Base-by-base conservation (phyloP, 1,140 invertebrate genomes). In the Diorhabda carinulata region DNA sequence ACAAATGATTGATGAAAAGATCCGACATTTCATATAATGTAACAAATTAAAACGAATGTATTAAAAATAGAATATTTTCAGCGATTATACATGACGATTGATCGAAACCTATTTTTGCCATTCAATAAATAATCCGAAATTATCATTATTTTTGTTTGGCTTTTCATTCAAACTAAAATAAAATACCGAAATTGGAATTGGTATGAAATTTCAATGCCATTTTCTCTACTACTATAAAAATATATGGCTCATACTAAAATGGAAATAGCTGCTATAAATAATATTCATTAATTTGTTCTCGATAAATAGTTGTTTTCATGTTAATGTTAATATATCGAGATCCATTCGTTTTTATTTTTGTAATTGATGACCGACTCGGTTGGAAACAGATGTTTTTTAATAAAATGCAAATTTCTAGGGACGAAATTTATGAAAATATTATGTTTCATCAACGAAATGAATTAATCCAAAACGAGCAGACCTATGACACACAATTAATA, bases 211-310 rank as follows among this genome's bases (percentile, higher is more conserved):
- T 52, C n/a, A 52, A 52, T 52, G 47, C 3, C 47, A 52, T 52
- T 4, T n/a, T 52, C 6, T 52, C 47, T 52, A n/a, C 47, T 52
- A n/a, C 47, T 52, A 52, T 52, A 52, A 52, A 52, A 52, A 52
- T 52, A 52, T 52, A 52, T 52, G 4, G 47, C 47, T 52, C 47
- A 52, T n/a, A 52, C 47, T 52, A 61, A 61, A 61, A 41, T 61
- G 42, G 42, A 61, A 43, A 61, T 61, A 61, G 59, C 9, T 10
- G 25, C 59, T 8, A 41, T 61, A 61, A 61, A 61, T 61, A 61
- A 61, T 61, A 61, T 61, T 61, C 9, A 61, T 41, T 61, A 61
- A 61, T 61, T 61, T 41, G 59, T 52, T 52, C n/a, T 52, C 47
- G 47, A 52, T 52, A 52, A 52, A 52, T 52, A 52, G 47, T n/a